Base-by-base conservation (phyloP, 2,888 invertebrate genomes). In the Eristalinus sepulchralis region DNA sequence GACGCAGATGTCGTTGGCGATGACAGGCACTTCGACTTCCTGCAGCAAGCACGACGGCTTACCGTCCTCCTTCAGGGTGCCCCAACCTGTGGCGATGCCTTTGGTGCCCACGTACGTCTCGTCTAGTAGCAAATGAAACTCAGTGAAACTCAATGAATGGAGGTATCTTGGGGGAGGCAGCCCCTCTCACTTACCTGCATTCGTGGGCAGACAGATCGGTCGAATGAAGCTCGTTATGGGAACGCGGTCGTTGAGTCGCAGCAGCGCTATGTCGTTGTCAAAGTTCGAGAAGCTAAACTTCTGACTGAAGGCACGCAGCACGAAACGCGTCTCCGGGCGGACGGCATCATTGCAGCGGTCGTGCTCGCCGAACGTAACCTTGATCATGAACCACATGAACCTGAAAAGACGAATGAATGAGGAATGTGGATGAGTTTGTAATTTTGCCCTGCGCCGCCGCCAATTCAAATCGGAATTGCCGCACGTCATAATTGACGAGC, bases 331-430 rank as follows among this genome's bases (percentile, higher is more conserved):
- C 92, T 97, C 97, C 0, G 96, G 96, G 64, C 95, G 94, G 62
- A 92, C 93, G 57, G 95, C 95, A 70, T 96, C 95, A 89, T 95
- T 95, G 92, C 97, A 97, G 62, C 97, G 95, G 92, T 97, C 96
- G 91, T 97, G 97, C 91, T 97, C 97, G 0, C 97, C 97, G 89
- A 97, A 96, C 13, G 97, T 96, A 88, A 97, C 96, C 92, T 96
- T 97, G 91, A 97, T 96, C 96, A 97, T 96, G 93, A 97, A 97
- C 97, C 97, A 97, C 96, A 97, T 96, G 92, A 97, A 97, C 88
- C 97, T 96, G 94, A 88, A 95, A 93, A 90, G 67, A 82, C 90
- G 47, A n/a, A 68, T 47, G n/a, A 53, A 34, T 22, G 47, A 47
- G n/a, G 17, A 17, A 17, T 17, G 6, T 47, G 47, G 47, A 47